phyloP scores from a whole-genome alignment of 2,113 vertebrate species.

The Rhinoderma darwinii region DNA sequence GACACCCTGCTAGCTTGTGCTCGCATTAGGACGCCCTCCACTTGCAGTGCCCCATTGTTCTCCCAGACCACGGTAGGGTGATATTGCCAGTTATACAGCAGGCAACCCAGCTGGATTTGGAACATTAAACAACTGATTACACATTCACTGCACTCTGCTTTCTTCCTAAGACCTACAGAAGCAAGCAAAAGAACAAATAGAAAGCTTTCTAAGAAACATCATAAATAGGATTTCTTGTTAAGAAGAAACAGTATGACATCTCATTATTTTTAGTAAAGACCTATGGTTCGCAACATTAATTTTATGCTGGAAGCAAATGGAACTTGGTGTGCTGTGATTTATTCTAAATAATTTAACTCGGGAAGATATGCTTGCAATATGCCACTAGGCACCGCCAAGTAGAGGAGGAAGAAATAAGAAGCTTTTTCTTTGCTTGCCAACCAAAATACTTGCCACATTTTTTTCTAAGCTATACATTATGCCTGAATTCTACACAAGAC shows the following conservation, averaged over 20 bases:
- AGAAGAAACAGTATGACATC: conserved; percentile 48
- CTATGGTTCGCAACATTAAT: conserved; percentile 13
- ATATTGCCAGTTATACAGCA: conserved; percentile 58
- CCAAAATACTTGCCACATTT: conserved; percentile 35
- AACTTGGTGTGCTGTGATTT: conserved; percentile 63
- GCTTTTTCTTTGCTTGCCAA: conserved; percentile 48
- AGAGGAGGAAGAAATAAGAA: conserved; percentile 57
- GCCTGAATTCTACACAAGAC: conserved; percentile 43
- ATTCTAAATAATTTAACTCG: conserved; percentile 62
- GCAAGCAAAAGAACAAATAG: conserved; percentile 39
- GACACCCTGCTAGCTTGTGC: conserved; percentile 57
- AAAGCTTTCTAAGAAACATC: conserved; percentile 56
- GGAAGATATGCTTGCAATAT: conserved; percentile 59
- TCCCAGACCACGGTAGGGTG: conserved; percentile 58
- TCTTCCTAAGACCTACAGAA: conserved; percentile 35
- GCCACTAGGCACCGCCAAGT: conserved; percentile 36
- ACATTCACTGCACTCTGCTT: conserved; percentile 6
- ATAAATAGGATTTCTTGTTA: conserved; percentile 50
- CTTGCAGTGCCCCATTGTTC: conserved; percentile 61
- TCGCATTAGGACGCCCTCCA: conserved; percentile 49
- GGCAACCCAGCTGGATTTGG: conserved; percentile 36
- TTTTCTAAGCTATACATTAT: conserved; percentile 45
- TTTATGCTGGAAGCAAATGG: conserved; percentile 59
- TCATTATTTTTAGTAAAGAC: conserved; percentile 62
- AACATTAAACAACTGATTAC: conserved; percentile 45